Evolutionary conservation across 1,140 invertebrate genomes (phyloP), one percentile per base, ranked within the genome.

Genomic region (Antheraea mylitta): DNA sequence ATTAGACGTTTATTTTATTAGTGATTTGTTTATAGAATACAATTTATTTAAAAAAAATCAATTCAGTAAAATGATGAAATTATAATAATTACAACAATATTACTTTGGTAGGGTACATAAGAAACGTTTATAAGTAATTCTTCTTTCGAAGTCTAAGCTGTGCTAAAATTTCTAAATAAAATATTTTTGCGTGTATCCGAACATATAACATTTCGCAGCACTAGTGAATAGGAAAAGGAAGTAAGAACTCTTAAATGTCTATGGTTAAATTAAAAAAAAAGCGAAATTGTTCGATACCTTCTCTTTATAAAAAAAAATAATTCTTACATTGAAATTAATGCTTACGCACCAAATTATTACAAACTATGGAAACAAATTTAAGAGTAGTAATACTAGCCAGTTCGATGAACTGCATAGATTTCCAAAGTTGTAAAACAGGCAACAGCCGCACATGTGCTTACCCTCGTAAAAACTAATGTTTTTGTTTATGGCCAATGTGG

Each of bases 401-500:
- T 53, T n/a, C 16, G 11, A 53, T 53, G 7, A n/a, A 2, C 13
- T 53, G 5, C 7, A 53, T 53, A 53, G 5, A 13, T 53, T 53
- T 13, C 10, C 45, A 6, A 16, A 11, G 45, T 16, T 13, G 45
- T 16, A 16, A 16, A 16, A 16, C 6, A 53, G 16, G 5, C 45
- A 53, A n/a, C 16, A 16, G 45, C 45, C 16, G 13, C 45, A 13
- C 45, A 53, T 53, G 45, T 53, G 45, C 13, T 53, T 53, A 13
- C 2, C 16, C 5, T 16, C 0, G 45, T 53, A 53, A 53, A 53
- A 16, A 81, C 66, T 71, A 77, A 64, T 72, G 9, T 37, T 58
- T n/a, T 45, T 38, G 88, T 91, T 88, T 90, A 91, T 90, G 83
- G 72, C 80, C 87, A 91, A 91, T 87, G 85, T 91, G 89, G 89